These are phyloP conservation scores for Phylloscopus collybita DNA, from an alignment of 2,797 vertebrate species.

Conservation along the genomic window DNA sequence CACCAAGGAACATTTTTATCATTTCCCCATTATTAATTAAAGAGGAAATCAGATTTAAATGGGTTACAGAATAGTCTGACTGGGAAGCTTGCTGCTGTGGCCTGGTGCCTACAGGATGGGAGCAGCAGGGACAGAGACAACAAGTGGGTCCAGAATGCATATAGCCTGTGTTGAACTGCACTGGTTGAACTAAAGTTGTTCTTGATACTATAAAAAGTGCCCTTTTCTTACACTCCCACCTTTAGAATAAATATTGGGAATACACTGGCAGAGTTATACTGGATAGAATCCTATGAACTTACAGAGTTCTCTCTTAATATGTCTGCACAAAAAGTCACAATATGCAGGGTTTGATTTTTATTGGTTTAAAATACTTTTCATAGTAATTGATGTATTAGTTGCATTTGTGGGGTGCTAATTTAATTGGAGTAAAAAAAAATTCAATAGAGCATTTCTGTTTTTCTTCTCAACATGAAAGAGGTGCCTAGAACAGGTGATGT, in stretches of 20 bases:
- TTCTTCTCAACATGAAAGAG: conserved; percentile 39
- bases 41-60: not conserved
- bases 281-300: not conserved
- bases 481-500: conserved; percentile 43
- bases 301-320: not conserved
- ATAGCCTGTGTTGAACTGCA: too few species aligned
- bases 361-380: conserved; percentile 55
- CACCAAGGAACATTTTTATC: not conserved
- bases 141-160: not conserved
- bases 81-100: not conserved
- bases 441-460: conserved; percentile 9
- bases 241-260: not conserved
- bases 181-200: not conserved
- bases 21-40: not conserved
- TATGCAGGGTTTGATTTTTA: conserved; percentile 36
- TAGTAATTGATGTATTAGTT: conserved; percentile 51
- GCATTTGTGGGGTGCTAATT: conserved; percentile 54
- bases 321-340: not conserved
- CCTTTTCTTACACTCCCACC: not conserved
- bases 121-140: not conserved
- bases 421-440: conserved; percentile 24
- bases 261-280: not conserved
- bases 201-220: not conserved
- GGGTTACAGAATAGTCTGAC: not conserved
- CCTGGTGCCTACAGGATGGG: rapidly evolving